phyloP scores from a whole-genome alignment of 2,888 invertebrate genomes.

The Apodemia hepburni region DNA sequence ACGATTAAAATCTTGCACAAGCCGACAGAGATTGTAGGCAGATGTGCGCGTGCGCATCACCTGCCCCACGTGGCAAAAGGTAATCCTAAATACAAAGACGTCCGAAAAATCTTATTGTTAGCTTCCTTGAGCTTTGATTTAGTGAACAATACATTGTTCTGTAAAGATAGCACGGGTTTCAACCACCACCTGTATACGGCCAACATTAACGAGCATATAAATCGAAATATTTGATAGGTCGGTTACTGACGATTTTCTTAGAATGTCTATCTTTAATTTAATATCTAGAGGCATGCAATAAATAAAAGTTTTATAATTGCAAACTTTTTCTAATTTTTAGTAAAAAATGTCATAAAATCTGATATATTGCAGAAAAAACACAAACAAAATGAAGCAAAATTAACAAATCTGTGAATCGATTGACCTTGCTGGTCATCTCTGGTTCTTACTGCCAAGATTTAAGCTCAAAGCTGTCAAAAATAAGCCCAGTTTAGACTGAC shows the following conservation, averaged over 20 bases:
- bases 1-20: conserved; percentile 77
- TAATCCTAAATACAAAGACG: conserved; percentile 58
- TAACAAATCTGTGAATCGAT: no score
- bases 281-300: no score
- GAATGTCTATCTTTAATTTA: no score
- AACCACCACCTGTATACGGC: conserved; percentile 13
- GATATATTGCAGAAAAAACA: no score
- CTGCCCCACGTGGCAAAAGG: conserved; percentile 74
- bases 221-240: not conserved
- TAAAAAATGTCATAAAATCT: no score
- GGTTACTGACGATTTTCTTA: not conserved
- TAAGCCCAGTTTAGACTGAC: no score
- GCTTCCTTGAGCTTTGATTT: conserved; percentile 60
- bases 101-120: conserved; percentile 56
- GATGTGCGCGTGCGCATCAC: conserved; percentile 75
- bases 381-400: no score
- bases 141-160: conserved; percentile 30
- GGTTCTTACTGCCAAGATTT: no score
- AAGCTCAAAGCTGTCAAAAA: no score
- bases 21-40: conserved; percentile 53
- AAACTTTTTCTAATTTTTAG: no score
- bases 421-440: no score
- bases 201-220: conserved; percentile 11
- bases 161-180: conserved; percentile 17
- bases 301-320: no score